Conservation (phyloP, 2,888 invertebrate genomes). For the Dorcus parallelipipedus region DNA sequence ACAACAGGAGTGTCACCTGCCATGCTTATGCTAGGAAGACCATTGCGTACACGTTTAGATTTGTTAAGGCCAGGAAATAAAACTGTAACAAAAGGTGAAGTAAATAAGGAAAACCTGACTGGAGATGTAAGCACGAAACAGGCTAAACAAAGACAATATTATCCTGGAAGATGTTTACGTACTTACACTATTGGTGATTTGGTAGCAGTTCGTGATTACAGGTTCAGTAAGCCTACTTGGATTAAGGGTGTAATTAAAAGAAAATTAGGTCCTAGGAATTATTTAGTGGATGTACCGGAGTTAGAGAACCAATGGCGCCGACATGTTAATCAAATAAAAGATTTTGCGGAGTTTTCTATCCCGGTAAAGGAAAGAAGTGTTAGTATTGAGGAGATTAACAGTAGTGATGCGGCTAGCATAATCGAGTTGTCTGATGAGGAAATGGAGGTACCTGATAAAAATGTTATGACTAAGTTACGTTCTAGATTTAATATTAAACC, state of each 20-base stretch:
- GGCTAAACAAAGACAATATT: not conserved
- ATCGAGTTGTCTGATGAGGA: no score
- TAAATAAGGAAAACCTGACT: not conserved
- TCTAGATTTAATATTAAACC: no score
- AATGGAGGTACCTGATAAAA: no score
- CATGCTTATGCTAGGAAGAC: conserved; percentile 11
- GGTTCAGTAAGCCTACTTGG: not conserved
- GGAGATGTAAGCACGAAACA: not conserved
- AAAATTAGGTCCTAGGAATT: not conserved
- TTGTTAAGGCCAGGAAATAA: not conserved
- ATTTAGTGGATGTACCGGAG: not conserved
- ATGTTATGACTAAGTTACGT: no score
- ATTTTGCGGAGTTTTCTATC: no score
- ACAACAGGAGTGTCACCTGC: conserved; percentile 12
- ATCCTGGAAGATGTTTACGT: not conserved
- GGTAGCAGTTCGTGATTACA: not conserved
- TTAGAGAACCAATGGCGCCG: no score
- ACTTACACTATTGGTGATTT: not conserved
- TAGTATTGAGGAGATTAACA: no score
- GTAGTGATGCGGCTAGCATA: no score
- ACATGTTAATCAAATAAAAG: not conserved
- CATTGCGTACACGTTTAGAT: conserved; percentile 7
- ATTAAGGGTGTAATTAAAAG: not conserved
- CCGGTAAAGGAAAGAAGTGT: no score
- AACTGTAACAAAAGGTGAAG: not conserved